Evolutionary conservation across 37 sponge, comb jelly and placozoan species (phyloP), one percentile per base, ranked within the genome.

Genomic region (Ianthella basta): DNA sequence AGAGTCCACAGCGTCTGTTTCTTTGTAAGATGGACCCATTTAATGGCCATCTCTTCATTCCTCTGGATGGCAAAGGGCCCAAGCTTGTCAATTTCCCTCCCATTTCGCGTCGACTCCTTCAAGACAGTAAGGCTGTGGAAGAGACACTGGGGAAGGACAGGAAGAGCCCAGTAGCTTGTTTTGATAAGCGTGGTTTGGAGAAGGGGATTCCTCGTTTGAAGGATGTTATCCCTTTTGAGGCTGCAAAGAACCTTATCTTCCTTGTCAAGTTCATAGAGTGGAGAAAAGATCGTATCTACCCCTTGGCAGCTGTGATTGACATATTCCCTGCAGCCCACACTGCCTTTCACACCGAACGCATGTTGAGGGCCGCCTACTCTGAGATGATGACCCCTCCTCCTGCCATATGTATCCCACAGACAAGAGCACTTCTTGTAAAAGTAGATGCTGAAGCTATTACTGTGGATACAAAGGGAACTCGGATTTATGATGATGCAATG

Each of bases 1-100:
- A 82, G 59, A 69, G 67, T 0, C 50, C 53, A 15, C 78, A 89
- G 20, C n/a, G 35, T 3, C 34, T 35, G 15, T 87, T 89, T 80
- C 41, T 89, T 15, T 93, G 93, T 50, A 40, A 66, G 73, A 83
- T 86, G 8, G 80, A 84, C 20, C 23, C 56, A 2, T 37, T 27
- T 2, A 89, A 87, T 65, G 33, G 86, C n/a, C 69, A 75, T 36
- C 23, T 84, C 35, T 93, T 93, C 55, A 83, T 27, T 75, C 93
- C 93, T 27, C 21, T 93, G 59, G 85, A 89, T 69, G 80, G 61
- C 2, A 84, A 72, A 27, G 66, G 80, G 40, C 93, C 93, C 29
- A 39, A 61, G 20, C 35, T 93, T 4, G 39, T 81, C 16, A 93
- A 93, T 84, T 73, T 93, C 27, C 93, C 93, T 57, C 44, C 60